These are phyloP conservation scores for Dallia pectoralis DNA, from an alignment of 2,797 vertebrate species.

Conservation along the genomic window DNA sequence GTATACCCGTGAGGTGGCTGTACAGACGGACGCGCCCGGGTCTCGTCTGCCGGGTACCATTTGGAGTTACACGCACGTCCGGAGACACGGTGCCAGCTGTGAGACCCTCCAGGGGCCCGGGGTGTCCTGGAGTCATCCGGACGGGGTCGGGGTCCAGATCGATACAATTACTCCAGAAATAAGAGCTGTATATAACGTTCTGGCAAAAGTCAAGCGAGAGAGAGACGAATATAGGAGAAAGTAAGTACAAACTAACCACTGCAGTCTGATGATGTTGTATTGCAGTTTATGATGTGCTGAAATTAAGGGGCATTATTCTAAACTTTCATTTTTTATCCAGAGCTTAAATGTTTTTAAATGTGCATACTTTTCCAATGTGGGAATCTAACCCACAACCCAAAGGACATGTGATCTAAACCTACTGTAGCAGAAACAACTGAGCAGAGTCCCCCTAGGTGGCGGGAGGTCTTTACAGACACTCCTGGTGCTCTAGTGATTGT, in stretches of 20 bases:
- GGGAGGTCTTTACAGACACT: too few relatives aligned
- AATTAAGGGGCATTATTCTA: not conserved
- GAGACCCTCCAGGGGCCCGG: constrained; percentile 89
- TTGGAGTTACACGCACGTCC: constrained; percentile 94
- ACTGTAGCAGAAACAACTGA: too few relatives aligned
- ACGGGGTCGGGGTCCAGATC: constrained; percentile 85
- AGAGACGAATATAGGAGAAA: constrained; percentile 82
- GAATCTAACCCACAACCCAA: too few relatives aligned
- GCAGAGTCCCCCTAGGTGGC: too few relatives aligned
- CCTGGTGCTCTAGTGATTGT: too few relatives aligned
- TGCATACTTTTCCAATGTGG: too few relatives aligned
- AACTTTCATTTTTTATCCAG: too few relatives aligned
- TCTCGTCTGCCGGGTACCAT: constrained; percentile 89
- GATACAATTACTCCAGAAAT: constrained; percentile 94
- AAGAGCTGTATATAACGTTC: constrained; percentile 86
- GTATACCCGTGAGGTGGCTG: constrained; percentile 83
- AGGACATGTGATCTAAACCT: too few relatives aligned
- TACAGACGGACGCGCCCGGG: constrained; percentile 82
- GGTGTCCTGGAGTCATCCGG: constrained; percentile 83
- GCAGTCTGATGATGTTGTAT: not conserved
- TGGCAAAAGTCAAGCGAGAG: constrained; percentile 89
- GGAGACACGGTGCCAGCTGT: constrained; percentile 83
- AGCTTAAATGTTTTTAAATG: too few relatives aligned
- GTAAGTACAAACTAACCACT: constrained; percentile 60
- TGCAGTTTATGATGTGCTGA: not conserved